These are phyloP conservation scores for Leptinotarsa lineolata DNA, from an alignment of 1,140 invertebrate species.

Conservation along the genomic window DNA sequence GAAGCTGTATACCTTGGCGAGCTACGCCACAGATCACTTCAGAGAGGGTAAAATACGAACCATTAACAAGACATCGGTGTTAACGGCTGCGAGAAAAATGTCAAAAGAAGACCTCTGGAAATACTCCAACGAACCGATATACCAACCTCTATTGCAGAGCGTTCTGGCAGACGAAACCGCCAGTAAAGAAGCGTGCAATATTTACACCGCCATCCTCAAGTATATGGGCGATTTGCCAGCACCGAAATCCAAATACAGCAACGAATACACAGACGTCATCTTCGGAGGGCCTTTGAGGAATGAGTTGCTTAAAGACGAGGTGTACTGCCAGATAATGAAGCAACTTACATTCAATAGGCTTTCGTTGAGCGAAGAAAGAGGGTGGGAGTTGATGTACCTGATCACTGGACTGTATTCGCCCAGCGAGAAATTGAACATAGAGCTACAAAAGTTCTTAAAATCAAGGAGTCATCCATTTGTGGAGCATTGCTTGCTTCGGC, in stretches of 20 bases:
- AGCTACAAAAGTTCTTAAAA: conserved; percentile 75
- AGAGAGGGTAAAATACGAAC: conserved; percentile 63
- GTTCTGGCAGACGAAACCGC: conserved; percentile 75
- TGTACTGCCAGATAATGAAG: conserved; percentile 94
- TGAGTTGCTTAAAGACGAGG: conserved; percentile 82
- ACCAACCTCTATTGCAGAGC: conserved; percentile 84
- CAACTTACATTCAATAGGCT: conserved; percentile 86
- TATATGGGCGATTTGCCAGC: conserved; percentile 94
- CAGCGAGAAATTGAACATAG: conserved; percentile 62
- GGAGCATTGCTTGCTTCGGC: conserved; percentile 78
- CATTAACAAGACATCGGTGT: conserved; percentile 66
- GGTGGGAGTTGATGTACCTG: conserved; percentile 94
- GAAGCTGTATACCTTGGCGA: conserved; percentile 78
- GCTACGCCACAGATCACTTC: conserved; percentile 83
- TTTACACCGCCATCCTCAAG: conserved; percentile 73
- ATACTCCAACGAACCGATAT: conserved; percentile 82
- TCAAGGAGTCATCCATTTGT: conserved; percentile 77
- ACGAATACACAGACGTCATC: conserved; percentile 86
- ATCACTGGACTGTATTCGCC: conserved; percentile 85
- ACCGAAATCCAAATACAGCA: conserved; percentile 67
- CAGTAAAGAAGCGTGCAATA: conserved; percentile 67
- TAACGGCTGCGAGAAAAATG: conserved; percentile 63
- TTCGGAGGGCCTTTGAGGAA: conserved; percentile 78
- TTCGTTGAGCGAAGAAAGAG: conserved; percentile 82
- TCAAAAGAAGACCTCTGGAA: conserved; percentile 75